A percentile compares a stretch with the other conserved stretches of the same genome.
phyloP scores from a whole-genome alignment of 2,797 vertebrate species.

The Pangasius krempfi region DNA sequence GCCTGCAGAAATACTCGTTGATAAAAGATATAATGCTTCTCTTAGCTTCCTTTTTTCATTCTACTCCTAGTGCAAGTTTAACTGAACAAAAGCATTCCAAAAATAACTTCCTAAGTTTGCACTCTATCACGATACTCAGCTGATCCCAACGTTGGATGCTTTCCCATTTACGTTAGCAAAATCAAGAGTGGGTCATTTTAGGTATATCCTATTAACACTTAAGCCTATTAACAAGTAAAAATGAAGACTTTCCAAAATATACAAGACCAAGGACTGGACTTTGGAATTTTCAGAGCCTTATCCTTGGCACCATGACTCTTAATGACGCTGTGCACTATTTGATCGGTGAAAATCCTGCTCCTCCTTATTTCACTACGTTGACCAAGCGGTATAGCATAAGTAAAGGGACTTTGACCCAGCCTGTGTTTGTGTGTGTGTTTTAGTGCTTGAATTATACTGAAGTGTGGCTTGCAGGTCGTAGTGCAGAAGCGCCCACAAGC shows the following conservation, averaged over 20 bases:
- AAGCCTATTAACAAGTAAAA: background rate
- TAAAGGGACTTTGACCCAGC: conserved; percentile 50
- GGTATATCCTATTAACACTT: background rate
- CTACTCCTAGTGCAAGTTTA: background rate
- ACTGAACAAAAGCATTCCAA: background rate
- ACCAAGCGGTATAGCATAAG: conserved; percentile 4
- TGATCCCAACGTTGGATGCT: background rate
- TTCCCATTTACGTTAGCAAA: background rate
- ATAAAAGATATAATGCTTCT: conserved; percentile 19
- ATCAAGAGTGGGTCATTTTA: background rate
- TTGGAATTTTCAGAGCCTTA: conserved; percentile 34
- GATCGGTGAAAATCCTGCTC: conserved; percentile 21
- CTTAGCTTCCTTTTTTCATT: background rate
- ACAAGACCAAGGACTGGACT: conserved; percentile 25
- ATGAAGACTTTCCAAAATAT: background rate
- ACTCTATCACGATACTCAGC: background rate
- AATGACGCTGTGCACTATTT: conserved; percentile 40
- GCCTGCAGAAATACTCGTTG: conserved; percentile 24
- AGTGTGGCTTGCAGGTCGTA: conserved; percentile 10
- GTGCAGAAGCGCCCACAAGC: conserved; percentile 2
- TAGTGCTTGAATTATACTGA: conserved; percentile 29
- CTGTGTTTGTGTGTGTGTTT: background rate
- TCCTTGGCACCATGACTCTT: conserved; percentile 34
- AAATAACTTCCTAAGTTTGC: conserved; percentile 7
- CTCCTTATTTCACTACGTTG: background rate